Evolutionary conservation across 2,113 vertebrate genomes (phyloP).

Genomic region (Psephotus haematonotus): DNA sequence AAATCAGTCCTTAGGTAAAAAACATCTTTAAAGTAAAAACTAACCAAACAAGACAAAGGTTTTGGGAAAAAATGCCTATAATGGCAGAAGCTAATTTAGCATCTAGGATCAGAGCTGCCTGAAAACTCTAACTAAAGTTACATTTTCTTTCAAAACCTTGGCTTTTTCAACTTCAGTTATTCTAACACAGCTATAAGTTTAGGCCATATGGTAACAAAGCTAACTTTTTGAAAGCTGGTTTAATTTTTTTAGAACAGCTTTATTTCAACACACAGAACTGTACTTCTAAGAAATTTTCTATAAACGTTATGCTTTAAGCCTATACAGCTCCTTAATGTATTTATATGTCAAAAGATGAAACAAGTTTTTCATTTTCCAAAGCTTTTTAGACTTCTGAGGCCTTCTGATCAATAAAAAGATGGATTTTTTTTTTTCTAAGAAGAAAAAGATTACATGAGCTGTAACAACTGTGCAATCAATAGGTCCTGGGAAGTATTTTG

Average conservation of each 20-base stretch:
- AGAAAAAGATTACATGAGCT: neutral
- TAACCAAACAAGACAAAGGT: neutral
- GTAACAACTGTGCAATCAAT: neutral
- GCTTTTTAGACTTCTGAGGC: neutral
- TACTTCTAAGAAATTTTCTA: neutral
- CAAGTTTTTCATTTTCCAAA: neutral
- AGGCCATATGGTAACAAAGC: neutral
- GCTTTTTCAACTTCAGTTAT: neutral
- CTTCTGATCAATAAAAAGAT: neutral
- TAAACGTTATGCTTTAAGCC: neutral
- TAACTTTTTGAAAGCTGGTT: neutral
- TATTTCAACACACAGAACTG: neutral
- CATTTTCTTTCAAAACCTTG: neutral
- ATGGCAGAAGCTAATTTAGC: neutral
- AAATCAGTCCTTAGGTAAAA: neutral
- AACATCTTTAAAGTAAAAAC: neutral
- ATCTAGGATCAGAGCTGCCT: neutral
- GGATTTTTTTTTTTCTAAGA: neutral
- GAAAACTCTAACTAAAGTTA: neutral
- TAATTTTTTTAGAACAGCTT: neutral
- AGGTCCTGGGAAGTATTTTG: neutral
- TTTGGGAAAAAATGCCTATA: neutral
- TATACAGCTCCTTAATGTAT: neutral
- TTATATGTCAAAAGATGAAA: neutral
- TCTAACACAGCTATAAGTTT: neutral